Conservation (phyloP, 2,113 vertebrate species). For the Loxodonta africana region DNA sequence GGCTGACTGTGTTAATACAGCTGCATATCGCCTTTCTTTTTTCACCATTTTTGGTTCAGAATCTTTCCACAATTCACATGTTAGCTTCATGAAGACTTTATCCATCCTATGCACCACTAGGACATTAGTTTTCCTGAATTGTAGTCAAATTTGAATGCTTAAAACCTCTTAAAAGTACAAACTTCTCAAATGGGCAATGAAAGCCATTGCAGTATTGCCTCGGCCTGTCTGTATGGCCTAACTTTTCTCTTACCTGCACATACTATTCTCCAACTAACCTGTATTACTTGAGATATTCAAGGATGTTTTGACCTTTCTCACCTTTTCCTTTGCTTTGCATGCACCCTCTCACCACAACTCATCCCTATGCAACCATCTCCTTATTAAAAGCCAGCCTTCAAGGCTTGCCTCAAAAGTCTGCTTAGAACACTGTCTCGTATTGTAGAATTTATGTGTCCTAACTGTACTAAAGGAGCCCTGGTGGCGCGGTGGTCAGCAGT, state of each 20-base stretch:
- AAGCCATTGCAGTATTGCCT: neutral
- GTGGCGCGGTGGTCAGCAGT: too few species aligned
- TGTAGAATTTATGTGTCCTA: too few species aligned
- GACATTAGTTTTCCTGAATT: neutral
- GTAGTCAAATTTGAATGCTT: neutral
- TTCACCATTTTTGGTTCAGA: neutral
- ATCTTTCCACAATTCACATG: neutral
- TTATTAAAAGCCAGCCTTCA: neutral
- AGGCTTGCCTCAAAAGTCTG: neutral
- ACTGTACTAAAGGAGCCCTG: too few species aligned
- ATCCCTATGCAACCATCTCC: neutral
- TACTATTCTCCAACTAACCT: neutral
- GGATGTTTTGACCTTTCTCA: neutral
- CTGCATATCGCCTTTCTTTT: neutral
- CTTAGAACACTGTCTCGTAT: too few species aligned
- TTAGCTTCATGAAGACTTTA: neutral
- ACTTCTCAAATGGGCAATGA: neutral
- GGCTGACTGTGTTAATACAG: neutral
- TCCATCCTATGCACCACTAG: neutral
- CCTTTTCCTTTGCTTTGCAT: neutral
- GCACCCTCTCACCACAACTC: fast-evolving
- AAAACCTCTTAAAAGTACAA: neutral
- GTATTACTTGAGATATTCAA: neutral
- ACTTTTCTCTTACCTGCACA: neutral
- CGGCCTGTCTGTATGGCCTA: neutral